These are phyloP conservation scores for Dione vanillae DNA, from an alignment of 2,888 invertebrate genomes.

Conservation along the genomic window DNA sequence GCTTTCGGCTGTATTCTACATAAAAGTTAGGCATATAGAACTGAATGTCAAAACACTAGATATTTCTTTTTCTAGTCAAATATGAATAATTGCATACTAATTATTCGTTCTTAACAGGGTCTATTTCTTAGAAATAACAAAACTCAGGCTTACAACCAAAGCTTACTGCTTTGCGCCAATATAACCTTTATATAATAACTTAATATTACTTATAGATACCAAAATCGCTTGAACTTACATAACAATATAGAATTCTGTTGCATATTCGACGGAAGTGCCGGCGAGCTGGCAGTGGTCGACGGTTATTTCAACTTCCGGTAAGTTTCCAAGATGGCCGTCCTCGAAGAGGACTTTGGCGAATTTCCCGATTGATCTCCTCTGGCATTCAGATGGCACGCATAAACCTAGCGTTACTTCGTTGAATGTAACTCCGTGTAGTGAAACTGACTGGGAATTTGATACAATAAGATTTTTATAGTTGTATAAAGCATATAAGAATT, in stretches of 20 bases:
- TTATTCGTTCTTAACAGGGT: no score
- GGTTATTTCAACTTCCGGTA: constrained; percentile 12
- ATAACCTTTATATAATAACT: no score
- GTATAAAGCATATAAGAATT: no score
- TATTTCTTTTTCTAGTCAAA: no score
- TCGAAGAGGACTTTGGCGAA: constrained; percentile 50
- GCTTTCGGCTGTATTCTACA: no score
- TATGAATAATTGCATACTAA: no score
- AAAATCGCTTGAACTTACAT: constrained; percentile 7
- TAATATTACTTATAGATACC: not conserved
- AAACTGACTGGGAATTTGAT: constrained; percentile 47
- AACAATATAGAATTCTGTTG: not conserved
- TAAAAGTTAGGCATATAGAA: no score
- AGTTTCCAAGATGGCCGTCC: constrained; percentile 47
- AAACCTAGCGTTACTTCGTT: constrained; percentile 54
- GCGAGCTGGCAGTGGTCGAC: constrained; percentile 30
- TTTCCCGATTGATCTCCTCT: constrained; percentile 50
- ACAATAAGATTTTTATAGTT: no score
- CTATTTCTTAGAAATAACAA: no score
- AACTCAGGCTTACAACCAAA: no score
- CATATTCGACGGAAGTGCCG: constrained; percentile 12
- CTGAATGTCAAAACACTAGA: no score
- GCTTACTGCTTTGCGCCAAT: no score
- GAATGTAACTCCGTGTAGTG: constrained; percentile 47
- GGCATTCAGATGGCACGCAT: constrained; percentile 56